Conservation (phyloP, 2,888 invertebrate species). For the Chrysolina haemoptera region DNA sequence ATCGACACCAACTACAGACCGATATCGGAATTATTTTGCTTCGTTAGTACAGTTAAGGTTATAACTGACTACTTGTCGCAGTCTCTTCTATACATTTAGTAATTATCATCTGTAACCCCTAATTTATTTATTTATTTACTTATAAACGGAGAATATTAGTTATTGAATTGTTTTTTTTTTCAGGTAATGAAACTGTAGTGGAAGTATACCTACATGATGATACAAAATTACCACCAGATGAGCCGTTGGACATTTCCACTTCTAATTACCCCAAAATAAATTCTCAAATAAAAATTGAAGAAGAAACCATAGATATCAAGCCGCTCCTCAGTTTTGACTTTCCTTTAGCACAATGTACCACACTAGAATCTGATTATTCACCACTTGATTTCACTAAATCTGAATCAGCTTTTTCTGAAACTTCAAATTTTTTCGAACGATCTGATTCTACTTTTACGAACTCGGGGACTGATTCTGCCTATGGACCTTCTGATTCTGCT, state of each 20-base stretch:
- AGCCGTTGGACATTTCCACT: neutral
- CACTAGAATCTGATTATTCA: conserved; percentile 1
- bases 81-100: neutral
- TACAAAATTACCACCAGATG: conserved; percentile 10
- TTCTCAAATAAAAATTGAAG: conserved; percentile 21
- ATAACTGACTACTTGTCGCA: neutral
- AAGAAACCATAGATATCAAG: neutral
- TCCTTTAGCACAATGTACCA: neutral
- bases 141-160: no score
- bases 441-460: conserved; percentile 32
- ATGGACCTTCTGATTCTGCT: conserved; percentile 36
- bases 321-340: conserved; percentile 12
- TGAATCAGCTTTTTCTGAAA: conserved; percentile 1
- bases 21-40: no score
- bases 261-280: neutral
- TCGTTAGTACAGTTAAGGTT: no score
- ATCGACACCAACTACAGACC: no score
- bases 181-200: conserved; percentile 86
- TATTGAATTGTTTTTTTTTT: conserved; percentile 53
- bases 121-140: no score
- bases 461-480: conserved; percentile 37
- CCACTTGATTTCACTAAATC: neutral
- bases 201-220: conserved; percentile 78
- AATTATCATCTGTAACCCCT: neutral
- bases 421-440: neutral